phyloP scores from a whole-genome alignment of 2,888 invertebrate genomes.

The Boloria selene region DNA sequence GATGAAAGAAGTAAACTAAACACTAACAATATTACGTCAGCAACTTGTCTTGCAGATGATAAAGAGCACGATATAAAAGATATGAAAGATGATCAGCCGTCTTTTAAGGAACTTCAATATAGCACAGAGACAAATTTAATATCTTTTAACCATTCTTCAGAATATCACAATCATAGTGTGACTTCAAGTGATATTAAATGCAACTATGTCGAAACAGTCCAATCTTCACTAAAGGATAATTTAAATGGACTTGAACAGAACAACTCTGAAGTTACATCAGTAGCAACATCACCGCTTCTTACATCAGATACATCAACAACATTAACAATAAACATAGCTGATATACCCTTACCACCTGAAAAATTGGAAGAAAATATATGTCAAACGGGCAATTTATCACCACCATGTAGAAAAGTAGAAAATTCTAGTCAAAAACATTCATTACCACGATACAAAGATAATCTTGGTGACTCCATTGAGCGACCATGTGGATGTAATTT shows the following conservation, averaged over 20 bases:
- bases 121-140: background rate
- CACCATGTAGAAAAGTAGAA: background rate
- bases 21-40: background rate
- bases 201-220: background rate
- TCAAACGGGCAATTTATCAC: background rate
- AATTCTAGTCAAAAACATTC: background rate
- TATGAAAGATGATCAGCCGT: slow-evolving; percentile 9
- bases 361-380: background rate
- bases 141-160: slow-evolving; percentile 10
- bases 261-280: background rate
- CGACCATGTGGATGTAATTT: slow-evolving; percentile 3
- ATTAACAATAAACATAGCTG: background rate
- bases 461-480: background rate
- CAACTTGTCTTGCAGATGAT: slow-evolving; percentile 9
- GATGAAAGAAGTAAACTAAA: background rate
- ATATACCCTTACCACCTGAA: background rate
- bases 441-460: background rate
- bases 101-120: background rate
- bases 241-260: background rate
- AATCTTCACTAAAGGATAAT: too few relatives aligned
- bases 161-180: slow-evolving; percentile 14
- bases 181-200: slow-evolving; percentile 11
- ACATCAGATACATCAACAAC: background rate
- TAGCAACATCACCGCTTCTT: background rate
- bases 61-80: slow-evolving; percentile 13